Base-by-base conservation (phyloP, 35 echinoderm and acorn worm genomes). In the Amphiura filiformis region DNA sequence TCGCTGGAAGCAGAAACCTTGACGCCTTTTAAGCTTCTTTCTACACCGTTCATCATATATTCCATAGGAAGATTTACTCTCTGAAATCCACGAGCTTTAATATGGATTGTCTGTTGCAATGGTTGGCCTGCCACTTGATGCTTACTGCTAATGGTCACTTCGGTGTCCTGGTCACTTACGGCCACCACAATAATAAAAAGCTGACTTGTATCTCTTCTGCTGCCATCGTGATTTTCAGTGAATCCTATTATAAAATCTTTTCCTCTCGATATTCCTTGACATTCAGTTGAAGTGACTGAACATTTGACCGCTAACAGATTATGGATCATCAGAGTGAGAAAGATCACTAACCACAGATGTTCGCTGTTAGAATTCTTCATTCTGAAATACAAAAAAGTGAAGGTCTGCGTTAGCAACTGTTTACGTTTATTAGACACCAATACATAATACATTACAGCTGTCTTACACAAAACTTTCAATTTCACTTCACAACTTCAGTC, bases 141-240 rank as follows among this genome's bases (percentile, higher is more conserved):
- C 47, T 85, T 86, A 39, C 91, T 93, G 81, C 91, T 93, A 36
- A 93, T 42, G 32, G 91, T 93, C 20, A 93, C 87, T 40, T 39
- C 35, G 22, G 91, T 89, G 32, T 57, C 2, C 64, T 85, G 40
- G 75, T 89, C 75, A 39, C 86, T 93, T 47, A 85, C 64, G 18
- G 83, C 83, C 14, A 85, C 83, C 4, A 85, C 83, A 31, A 85
- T 65, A 61, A 85, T 65, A 56, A 65, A 65, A n/a, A 83, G 42
- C 40, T 52, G 39, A 11, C 81, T 83, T 0, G 37, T 31, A 44
- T 23, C 23, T 13, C 1, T 13, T 23, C n/a, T 0, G 11, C 4
- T 0, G 1, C 7, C 56, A 15, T 23, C 0, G 13, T 32, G 0
- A 28, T 65, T 65, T 35, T 85, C 83, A 36, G 34, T 65, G 32